A percentile compares a stretch with the other conserved stretches of the same genome.
phyloP scores from a whole-genome alignment of 2,113 vertebrate species.

The Micromys minutus region DNA sequence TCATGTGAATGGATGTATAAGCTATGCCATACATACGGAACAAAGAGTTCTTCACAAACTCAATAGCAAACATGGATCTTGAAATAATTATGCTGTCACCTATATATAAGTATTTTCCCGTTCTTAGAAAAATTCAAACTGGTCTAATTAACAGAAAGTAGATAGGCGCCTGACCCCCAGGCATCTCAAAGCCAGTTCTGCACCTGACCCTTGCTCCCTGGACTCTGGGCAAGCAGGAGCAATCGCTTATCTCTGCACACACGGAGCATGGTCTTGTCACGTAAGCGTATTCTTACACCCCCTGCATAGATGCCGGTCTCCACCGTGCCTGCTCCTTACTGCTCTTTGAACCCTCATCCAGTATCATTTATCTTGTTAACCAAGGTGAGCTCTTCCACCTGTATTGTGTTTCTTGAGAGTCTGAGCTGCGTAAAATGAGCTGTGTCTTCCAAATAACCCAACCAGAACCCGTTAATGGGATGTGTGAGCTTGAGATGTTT shows the following conservation, averaged over 20 bases:
- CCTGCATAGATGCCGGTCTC: background rate
- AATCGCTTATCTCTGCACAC: background rate
- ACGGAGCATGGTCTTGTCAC: background rate
- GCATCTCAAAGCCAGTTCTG: background rate
- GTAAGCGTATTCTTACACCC: background rate
- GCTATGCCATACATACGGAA: background rate
- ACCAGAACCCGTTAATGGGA: slow-evolving; percentile 1
- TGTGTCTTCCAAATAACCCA: background rate
- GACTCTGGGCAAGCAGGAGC: background rate
- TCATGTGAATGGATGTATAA: background rate
- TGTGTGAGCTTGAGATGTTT: background rate
- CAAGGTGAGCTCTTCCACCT: background rate
- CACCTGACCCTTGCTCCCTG: background rate
- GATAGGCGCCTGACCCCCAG: background rate
- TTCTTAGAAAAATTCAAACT: background rate
- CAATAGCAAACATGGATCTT: background rate
- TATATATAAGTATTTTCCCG: background rate
- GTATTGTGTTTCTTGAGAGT: background rate
- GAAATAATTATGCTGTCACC: background rate
- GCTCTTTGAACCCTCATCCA: background rate
- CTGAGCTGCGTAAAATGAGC: background rate
- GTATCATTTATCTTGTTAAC: background rate
- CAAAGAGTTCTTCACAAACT: background rate
- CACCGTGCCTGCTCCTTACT: background rate
- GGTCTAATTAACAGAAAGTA: background rate